These are phyloP conservation scores for Drosophila persimilis DNA, from an alignment of 1,140 invertebrate species.

Conservation along the genomic window DNA sequence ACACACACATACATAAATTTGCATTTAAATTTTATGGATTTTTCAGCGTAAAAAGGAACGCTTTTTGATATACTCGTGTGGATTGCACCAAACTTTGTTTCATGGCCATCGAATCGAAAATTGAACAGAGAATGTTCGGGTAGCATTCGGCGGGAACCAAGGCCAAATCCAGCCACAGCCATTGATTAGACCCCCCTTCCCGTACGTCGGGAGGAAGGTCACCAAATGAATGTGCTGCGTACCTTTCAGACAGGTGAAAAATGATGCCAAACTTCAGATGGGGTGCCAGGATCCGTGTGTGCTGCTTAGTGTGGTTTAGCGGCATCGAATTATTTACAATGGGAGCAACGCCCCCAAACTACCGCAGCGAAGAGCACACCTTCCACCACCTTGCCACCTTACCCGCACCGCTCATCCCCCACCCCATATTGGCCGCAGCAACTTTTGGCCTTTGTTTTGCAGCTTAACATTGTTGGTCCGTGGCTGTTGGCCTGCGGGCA, in stretches of 20 bases:
- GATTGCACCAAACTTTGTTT: constrained; percentile 15
- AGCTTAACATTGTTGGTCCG: constrained; percentile 64
- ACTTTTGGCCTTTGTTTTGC: constrained; percentile 71
- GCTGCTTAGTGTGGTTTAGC: constrained; percentile 68
- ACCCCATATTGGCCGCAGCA: constrained; percentile 34
- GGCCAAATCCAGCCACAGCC: constrained; percentile 4
- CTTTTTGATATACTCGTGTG: constrained; percentile 2
- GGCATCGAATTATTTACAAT: constrained; percentile 73
- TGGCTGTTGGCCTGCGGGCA: constrained; percentile 61
- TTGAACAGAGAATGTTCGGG: constrained; percentile 18
- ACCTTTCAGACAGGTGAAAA: constrained; percentile 52
- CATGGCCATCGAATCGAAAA: constrained; percentile 37
- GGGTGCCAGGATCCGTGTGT: constrained; percentile 21
- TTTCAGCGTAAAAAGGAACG: constrained; percentile 25
- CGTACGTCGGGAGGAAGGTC: constrained; percentile 6
- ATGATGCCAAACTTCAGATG: constrained; percentile 46
- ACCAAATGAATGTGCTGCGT: constrained; percentile 45
- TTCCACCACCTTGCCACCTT: background rate
- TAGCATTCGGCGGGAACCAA: background rate
- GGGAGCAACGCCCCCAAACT: constrained; percentile 12
- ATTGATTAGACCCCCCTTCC: constrained; percentile 26
- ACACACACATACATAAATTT: constrained; percentile 73
- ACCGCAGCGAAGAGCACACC: background rate
- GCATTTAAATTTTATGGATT: constrained; percentile 78
- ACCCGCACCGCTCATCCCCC: background rate